Evolutionary conservation across 2,113 vertebrate species (phyloP), one percentile per base, ranked within the genome.

Genomic region (Salminus brasiliensis): DNA sequence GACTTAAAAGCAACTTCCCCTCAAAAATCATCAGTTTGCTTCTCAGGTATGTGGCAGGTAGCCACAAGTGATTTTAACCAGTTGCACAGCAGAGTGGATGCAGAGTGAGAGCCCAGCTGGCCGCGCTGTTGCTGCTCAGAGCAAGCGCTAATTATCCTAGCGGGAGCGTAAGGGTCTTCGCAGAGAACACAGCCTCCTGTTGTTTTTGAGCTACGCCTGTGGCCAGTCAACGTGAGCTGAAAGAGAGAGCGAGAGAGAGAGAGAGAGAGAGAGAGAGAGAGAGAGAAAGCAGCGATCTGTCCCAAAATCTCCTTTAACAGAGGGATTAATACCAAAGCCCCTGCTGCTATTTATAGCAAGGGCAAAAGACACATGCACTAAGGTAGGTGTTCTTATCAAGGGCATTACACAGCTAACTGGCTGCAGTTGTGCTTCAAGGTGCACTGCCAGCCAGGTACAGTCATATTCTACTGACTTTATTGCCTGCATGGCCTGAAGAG

Each of bases 131-230:
- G 72, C 63, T 62, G 29, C 11, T 34, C 4, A 29, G 59, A 77
- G 76, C 30, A 36, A 83, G 65, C 39, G 60, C 60, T 84, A 66
- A 84, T 72, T 72, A 74, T 76, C 76, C 78, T 67, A 45, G 71
- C 30, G 83, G 76, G 80, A 75, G 76, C 66, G 39, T 47, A 71
- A 72, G 49, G 70, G 55, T 45, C 66, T 74, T 74, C 63, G 45
- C 79, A 76, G 45, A 76, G 69, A 55, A 80, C 65, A 47, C 30
- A 69, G 65, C 75, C 72, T 75, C 5, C 67, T 34, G 36, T 73
- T 49, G 52, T 85, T 77, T 76, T 52, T n/a, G 41, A 65, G 25
- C 55, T 34, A 10, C 12, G n/a, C 34, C 62, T 66, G 47, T 23
- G 47, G 73, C 30, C 60, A 76, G 43, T 66, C 45, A 66, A 25